Evolutionary conservation across 2,797 vertebrate species (phyloP).

Genomic region (Caiman crocodilus): DNA sequence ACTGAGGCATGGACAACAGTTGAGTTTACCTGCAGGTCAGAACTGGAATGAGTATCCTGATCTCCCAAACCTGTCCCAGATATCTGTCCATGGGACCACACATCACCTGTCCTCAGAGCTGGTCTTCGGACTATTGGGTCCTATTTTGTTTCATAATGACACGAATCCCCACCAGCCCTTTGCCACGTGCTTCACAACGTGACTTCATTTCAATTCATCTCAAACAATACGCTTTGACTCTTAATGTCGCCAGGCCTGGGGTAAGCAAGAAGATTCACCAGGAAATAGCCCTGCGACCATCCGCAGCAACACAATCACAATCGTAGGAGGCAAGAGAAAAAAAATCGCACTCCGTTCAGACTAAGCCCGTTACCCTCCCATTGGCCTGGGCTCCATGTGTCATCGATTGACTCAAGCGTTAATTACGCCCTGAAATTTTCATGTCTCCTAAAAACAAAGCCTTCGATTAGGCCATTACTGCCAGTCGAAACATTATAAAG

Average conservation of each 20-base stretch:
- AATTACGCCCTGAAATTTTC: constrained; percentile 60
- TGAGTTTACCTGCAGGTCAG: too few species aligned
- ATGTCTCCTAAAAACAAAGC: constrained; percentile 65
- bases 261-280: background rate
- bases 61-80: too few species aligned
- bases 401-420: constrained; percentile 71
- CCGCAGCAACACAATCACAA: background rate
- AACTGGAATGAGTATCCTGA: too few species aligned
- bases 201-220: too few species aligned
- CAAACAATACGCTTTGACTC: background rate
- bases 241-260: background rate
- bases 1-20: too few species aligned
- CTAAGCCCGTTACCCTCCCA: background rate
- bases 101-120: too few species aligned
- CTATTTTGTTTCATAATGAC: too few species aligned
- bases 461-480: constrained; percentile 72
- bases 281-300: background rate
- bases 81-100: too few species aligned
- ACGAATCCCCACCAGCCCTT: too few species aligned
- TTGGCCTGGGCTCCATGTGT: constrained; percentile 53
- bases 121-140: too few species aligned
- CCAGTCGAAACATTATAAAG: constrained; percentile 71
- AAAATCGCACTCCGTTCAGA: background rate
- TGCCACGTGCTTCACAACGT: too few species aligned
- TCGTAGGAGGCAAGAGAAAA: background rate